Evolutionary conservation across 2,888 invertebrate species (phyloP).

Genomic region (Cecidostiba fungosa): DNA sequence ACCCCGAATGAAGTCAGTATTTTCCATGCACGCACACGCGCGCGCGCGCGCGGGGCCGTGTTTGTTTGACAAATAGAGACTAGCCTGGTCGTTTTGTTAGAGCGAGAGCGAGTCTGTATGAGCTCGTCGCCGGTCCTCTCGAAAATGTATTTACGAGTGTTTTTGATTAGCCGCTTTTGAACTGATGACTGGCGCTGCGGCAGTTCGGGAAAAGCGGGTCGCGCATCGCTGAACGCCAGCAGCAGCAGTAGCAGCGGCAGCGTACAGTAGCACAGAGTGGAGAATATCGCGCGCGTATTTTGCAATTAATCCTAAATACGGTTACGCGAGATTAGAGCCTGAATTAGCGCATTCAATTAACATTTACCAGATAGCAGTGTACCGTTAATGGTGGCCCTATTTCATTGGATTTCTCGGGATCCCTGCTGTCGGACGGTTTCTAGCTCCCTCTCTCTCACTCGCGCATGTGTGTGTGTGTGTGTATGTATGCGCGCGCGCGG

Average conservation of each 20-base stretch:
- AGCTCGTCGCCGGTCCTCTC: slow-evolving; percentile 5
- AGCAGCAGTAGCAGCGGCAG: no score
- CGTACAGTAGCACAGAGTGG: background rate
- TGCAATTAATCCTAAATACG: slow-evolving; percentile 77
- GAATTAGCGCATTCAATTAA: slow-evolving; percentile 79
- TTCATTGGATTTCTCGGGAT: slow-evolving; percentile 74
- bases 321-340: slow-evolving; percentile 76
- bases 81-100: slow-evolving; percentile 22
- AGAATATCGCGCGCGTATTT: slow-evolving; percentile 74
- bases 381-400: slow-evolving; percentile 70
- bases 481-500: no score
- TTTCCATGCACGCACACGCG: background rate
- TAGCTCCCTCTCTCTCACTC: slow-evolving; percentile 9
- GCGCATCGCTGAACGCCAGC: background rate
- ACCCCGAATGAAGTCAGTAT: slow-evolving; percentile 21
- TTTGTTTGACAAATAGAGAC: slow-evolving; percentile 34
- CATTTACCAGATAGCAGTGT: slow-evolving; percentile 71
- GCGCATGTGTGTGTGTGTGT: no score
- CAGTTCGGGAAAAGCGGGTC: slow-evolving; percentile 32
- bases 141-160: slow-evolving; percentile 50
- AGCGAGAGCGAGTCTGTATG: background rate
- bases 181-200: background rate
- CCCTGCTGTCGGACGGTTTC: slow-evolving; percentile 57
- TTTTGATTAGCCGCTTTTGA: slow-evolving; percentile 52
- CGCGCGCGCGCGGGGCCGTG: no score